Percentiles rank a stretch among this genome's conserved stretches.
Evolutionary conservation across 2,113 vertebrate genomes (phyloP).

Genomic region (Nematolebias whitei): DNA sequence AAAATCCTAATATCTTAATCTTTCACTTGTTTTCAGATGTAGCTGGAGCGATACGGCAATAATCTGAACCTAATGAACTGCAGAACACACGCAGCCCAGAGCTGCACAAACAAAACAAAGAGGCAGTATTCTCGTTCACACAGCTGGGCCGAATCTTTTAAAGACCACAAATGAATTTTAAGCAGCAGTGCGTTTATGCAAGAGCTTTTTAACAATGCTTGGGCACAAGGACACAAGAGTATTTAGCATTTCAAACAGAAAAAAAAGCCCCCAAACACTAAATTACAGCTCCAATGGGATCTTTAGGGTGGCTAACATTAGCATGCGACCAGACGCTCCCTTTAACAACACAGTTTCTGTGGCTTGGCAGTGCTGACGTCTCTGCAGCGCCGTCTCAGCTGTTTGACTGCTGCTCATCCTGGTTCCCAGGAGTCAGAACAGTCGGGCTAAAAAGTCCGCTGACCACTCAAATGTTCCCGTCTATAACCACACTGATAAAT

Average conservation of each 20-base stretch:
- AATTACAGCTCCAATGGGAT: constrained; percentile 73
- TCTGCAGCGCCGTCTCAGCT: constrained; percentile 44
- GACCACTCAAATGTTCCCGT: constrained; percentile 56
- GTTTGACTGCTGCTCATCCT: constrained; percentile 47
- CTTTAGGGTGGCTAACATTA: constrained; percentile 76
- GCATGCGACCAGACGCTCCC: constrained; percentile 74
- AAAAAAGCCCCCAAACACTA: constrained; percentile 66
- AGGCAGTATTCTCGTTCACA: constrained; percentile 51
- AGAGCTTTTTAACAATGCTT: constrained; percentile 66
- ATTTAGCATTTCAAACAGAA: constrained; percentile 68
- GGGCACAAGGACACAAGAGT: constrained; percentile 42
- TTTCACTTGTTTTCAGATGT: constrained; percentile 49
- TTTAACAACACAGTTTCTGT: constrained; percentile 71
- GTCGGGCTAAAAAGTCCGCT: constrained; percentile 33
- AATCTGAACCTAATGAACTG: constrained; percentile 59
- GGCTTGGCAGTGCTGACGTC: constrained; percentile 62
- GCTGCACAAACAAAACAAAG: constrained; percentile 57
- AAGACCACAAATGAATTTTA: constrained; percentile 69
- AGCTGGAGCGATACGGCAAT: constrained; percentile 26
- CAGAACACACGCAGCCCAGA: constrained; percentile 20
- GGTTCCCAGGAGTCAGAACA: constrained; percentile 69
- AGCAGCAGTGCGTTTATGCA: constrained; percentile 66
- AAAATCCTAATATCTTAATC: constrained; percentile 50
- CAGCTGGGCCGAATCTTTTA: constrained; percentile 52
- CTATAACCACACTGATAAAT: constrained; percentile 68